Base-by-base conservation (phyloP, 2,113 vertebrate genomes). In the Clarias gariepinus region DNA sequence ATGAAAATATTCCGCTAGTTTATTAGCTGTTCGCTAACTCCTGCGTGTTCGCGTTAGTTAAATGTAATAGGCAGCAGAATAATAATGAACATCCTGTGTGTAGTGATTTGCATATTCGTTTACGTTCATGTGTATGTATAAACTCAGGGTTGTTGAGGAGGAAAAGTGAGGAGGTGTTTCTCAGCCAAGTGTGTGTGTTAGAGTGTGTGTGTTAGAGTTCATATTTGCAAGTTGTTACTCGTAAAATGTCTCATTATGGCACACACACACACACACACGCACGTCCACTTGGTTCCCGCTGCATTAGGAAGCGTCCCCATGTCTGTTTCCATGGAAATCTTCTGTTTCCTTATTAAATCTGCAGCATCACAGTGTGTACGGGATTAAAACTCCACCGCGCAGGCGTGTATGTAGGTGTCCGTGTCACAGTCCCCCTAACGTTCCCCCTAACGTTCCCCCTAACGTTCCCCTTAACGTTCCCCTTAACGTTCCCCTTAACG, bases 271-370 rank as follows among this genome's bases (percentile, higher is more conserved):
- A 8, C 47, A 47, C 47, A 9, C 47, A 9, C 47, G 1, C 47
- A 47, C 47, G n/a, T 41, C 10, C 55, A 33, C 55, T 30, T 13
- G 66, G 9, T 33, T 53, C n/a, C 64, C 0, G 47, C 66, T 41
- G 82, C 28, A 12, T 57, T 16, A 60, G 53, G 69, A 74, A 74
- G 23, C 55, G 10, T 74, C 52, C 69, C 0, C 69, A 47, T 18
- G 68, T 69, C n/a, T 21, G 57, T 84, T 47, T 74, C 69, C 83
- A 84, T 61, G 83, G 71, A 74, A 47, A n/a, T 84, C 74, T 76
- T 36, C 33, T n/a, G 47, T 74, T 21, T 76, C 53, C 53, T 84
- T 30, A 58, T 84, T 84, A 84, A 73, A 60, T 60, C 68, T 7
- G 30, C 82, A 23, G 66, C 21, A 60, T 58, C 55, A n/a, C 30